A percentile compares a stretch with the other conserved stretches of the same genome.
These are phyloP conservation scores for Chymomyza procnemis DNA, from an alignment of 2,888 invertebrate genomes.

Conservation along the genomic window DNA sequence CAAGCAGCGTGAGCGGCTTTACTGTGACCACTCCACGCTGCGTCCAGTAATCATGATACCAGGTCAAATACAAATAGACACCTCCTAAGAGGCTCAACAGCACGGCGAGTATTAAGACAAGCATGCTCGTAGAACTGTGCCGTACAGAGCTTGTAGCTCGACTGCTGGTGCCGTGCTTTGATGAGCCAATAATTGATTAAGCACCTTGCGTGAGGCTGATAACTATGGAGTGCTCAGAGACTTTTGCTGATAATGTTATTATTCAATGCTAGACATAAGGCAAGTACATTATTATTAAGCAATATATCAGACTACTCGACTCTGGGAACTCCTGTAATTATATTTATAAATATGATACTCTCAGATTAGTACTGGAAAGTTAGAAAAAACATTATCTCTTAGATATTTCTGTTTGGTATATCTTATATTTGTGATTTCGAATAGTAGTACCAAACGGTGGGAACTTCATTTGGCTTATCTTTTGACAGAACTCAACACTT, in stretches of 20 bases:
- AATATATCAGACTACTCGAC: not conserved
- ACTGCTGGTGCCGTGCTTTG: conserved; percentile 32
- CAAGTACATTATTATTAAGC: not conserved
- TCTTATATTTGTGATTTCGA: too few relatives aligned
- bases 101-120: conserved; percentile 23
- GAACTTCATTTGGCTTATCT: too few relatives aligned
- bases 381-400: not conserved
- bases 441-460: too few relatives aligned
- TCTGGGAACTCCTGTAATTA: not conserved
- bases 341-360: not conserved
- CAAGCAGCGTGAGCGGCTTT: conserved; percentile 70
- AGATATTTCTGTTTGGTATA: too few relatives aligned
- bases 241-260: not conserved
- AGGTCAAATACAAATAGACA: conserved; percentile 62
- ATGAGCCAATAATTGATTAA: not conserved
- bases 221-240: not conserved
- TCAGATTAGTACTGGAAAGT: not conserved
- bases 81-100: conserved; percentile 28
- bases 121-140: conserved; percentile 26
- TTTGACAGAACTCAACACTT: too few relatives aligned
- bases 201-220: not conserved
- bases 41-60: conserved; percentile 76
- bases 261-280: not conserved
- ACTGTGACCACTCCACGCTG: conserved; percentile 74
- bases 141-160: not conserved